Percentiles rank a stretch among this genome's conserved stretches.
Conservation (phyloP, 2,113 vertebrate species). For the Xiphias gladius region DNA sequence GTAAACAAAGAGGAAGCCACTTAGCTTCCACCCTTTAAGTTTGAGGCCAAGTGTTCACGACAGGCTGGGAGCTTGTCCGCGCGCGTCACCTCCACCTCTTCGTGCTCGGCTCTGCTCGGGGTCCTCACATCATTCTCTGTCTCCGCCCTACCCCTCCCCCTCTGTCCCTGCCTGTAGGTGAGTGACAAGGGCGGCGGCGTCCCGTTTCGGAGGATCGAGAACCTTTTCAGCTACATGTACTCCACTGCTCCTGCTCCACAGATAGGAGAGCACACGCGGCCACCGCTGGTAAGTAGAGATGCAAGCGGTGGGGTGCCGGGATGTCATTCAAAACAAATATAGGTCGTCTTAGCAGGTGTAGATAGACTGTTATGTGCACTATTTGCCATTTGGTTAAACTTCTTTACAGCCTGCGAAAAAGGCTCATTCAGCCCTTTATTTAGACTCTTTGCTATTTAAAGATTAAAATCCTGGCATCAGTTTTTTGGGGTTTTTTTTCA, state of each 20-base stretch:
- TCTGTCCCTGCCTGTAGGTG: slow-evolving; percentile 82
- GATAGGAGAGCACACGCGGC: slow-evolving; percentile 82
- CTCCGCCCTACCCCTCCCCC: not conserved
- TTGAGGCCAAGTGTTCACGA: not conserved
- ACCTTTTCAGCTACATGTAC: slow-evolving; percentile 97
- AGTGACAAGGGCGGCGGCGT: slow-evolving; percentile 93
- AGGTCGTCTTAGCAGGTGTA: not conserved
- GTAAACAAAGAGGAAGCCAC: not conserved
- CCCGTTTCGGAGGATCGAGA: slow-evolving; percentile 91
- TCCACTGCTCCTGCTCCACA: slow-evolving; percentile 92
- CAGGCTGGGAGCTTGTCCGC: not conserved
- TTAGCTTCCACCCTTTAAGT: not conserved
- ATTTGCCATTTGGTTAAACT: slow-evolving; percentile 6
- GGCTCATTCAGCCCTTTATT: not conserved
- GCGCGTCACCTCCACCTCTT: not conserved
- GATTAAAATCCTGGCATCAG: not conserved
- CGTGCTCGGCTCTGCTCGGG: not conserved
- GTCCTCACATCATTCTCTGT: not conserved
- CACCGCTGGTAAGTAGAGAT: slow-evolving; percentile 86
- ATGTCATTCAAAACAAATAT: not conserved
- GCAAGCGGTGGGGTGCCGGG: not conserved
- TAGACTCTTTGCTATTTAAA: slow-evolving; percentile 6
- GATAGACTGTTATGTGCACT: not conserved
- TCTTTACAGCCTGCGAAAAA: not conserved
- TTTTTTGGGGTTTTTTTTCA: not conserved